These are phyloP conservation scores for Rhinolophus ferrumequinum DNA, from an alignment of 2,113 vertebrate genomes.

Conservation along the genomic window DNA sequence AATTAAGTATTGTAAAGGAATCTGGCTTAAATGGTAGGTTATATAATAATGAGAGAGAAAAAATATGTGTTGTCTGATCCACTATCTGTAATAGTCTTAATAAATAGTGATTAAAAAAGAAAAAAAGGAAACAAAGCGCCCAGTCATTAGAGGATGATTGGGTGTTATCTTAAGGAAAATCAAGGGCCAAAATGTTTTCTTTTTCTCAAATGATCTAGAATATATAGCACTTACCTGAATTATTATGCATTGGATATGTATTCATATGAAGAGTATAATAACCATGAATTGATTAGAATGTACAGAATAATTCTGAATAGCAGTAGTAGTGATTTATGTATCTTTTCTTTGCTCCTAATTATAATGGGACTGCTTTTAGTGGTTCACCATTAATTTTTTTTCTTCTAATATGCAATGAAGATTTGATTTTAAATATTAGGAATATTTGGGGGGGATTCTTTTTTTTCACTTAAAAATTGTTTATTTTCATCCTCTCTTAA, in stretches of 20 bases:
- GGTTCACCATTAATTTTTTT: not conserved
- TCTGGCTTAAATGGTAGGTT: not conserved
- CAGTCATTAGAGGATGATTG: not conserved
- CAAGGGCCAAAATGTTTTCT: not conserved
- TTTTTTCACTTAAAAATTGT: too few relatives aligned
- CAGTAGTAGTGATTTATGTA: not conserved
- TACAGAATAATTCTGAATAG: not conserved
- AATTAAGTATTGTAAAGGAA: not conserved
- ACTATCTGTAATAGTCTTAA: not conserved
- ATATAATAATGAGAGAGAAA: not conserved
- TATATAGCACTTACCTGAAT: not conserved
- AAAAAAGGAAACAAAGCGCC: not conserved
- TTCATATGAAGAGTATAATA: not conserved
- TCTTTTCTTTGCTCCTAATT: not conserved
- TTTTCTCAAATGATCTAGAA: not conserved
- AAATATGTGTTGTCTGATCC: not conserved
- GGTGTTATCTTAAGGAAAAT: conserved; percentile 4
- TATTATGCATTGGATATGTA: not conserved
- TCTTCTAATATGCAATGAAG: not conserved
- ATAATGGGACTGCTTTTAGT: not conserved
- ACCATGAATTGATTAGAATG: not conserved
- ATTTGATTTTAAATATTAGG: not conserved
- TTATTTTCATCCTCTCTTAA: too few relatives aligned
- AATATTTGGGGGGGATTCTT: too few relatives aligned
- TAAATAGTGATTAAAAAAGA: not conserved